These are phyloP conservation scores for Meghimatium bilineatum DNA, from an alignment of 2,888 invertebrate genomes.

Conservation along the genomic window DNA sequence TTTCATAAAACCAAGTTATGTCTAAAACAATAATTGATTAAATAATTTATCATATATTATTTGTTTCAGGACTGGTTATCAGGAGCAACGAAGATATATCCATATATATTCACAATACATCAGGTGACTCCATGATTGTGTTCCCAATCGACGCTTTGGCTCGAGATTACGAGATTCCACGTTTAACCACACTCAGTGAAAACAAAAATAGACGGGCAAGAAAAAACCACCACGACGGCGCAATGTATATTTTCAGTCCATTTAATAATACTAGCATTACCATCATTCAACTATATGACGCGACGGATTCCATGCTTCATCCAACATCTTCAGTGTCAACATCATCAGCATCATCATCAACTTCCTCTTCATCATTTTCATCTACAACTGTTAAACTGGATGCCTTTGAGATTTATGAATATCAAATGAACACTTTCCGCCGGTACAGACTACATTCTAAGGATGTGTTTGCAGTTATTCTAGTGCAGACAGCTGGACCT, in stretches of 20 bases:
- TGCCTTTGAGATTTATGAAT: constrained; percentile 43
- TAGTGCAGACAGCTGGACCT: neutral
- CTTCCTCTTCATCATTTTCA: constrained; percentile 25
- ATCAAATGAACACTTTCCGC: constrained; percentile 8
- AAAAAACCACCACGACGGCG: neutral
- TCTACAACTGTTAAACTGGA: constrained; percentile 35
- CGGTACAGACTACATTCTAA: constrained; percentile 32
- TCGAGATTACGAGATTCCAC: constrained; percentile 35
- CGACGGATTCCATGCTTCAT: neutral
- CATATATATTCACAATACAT: constrained; percentile 32
- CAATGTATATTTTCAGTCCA: constrained; percentile 41
- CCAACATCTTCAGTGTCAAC: neutral
- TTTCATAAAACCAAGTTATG: too few relatives aligned
- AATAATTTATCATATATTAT: neutral
- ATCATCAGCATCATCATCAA: constrained; percentile 3
- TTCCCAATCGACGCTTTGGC: constrained; percentile 38
- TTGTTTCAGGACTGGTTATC: constrained; percentile 26
- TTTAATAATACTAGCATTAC: constrained; percentile 40
- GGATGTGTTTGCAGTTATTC: constrained; percentile 41
- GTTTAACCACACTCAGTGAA: neutral
- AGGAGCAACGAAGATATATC: constrained; percentile 39
- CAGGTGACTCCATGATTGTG: constrained; percentile 41
- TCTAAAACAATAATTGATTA: too few relatives aligned
- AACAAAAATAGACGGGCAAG: neutral
- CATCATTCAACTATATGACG: constrained; percentile 1